Evolutionary conservation across 2,113 vertebrate genomes (phyloP), one percentile per base, ranked within the genome.

Genomic region (Caretta caretta): DNA sequence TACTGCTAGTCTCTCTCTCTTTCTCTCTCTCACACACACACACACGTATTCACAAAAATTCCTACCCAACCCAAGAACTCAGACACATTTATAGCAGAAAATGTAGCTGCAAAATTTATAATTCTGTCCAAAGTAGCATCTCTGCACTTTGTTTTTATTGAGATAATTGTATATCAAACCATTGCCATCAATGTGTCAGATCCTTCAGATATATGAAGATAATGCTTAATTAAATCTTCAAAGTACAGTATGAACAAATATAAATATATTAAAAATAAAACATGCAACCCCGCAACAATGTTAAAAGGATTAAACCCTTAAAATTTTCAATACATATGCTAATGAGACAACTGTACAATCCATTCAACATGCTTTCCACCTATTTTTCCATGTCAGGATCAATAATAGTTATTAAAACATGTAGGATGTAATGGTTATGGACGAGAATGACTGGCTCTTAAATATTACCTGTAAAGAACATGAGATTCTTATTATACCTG

Each of bases 141-240:
- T 92, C 90, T 57, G 93, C 92, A 95, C 90, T 84, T 31, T 27
- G 80, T 3, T 97, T 98, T 98, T 98, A 98, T 98, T 98, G 97
- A 97, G 94, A 96, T 56, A 91, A 86, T 75, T 54, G 25, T 95
- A 96, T 94, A 95, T 97, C 93, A 96, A 97, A 98, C 96, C 93
- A 97, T 83, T 83, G 53, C 93, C 95, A 97, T 57, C 92, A n/a
- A 80, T 53, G 85, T 81, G 95, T 97, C 78, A 82, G 80, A 96
- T 84, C 80, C 89, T 96, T 95, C 89, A 87, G 59, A 90, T 9
- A 90, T 35, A 96, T 5, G n/a, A 91, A 92, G 84, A 87, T 86
- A 96, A 42, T 17, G 84, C 87, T 90, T 89, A 92, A 91, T 31
- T 79, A 35, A 87, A 89, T 88, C 94, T 94, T 96, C 80, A 57